Base-by-base conservation (phyloP, 2,888 invertebrate species). In the Agrochola lota region DNA sequence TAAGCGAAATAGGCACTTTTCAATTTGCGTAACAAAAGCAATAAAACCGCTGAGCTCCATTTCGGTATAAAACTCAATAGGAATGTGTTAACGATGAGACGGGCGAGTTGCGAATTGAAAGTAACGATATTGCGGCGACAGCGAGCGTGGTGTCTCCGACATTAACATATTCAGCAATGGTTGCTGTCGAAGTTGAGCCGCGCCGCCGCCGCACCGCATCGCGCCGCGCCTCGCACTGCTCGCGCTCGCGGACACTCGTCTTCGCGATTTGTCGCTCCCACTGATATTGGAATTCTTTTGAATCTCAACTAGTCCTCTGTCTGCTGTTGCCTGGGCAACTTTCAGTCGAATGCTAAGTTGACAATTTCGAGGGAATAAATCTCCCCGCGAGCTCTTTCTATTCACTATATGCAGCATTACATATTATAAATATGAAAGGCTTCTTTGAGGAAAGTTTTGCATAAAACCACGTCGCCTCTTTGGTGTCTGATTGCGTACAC, bases 211-310 rank as follows among this genome's bases (percentile, higher is more conserved):
- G 62, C 77, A 72, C 70, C 78, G 30, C 78, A 59, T 80, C 78
- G 49, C 84, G 60, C 78, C 73, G 83, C 87, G 76, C 80, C 81
- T 80, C 74, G 0, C 26, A n/a, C 60, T 59, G 62, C 77, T 74
- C 73, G 85, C 81, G 78, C 80, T 85, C 88, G 85, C 83, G 87
- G 88, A 86, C 89, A 89, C 88, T 87, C 84, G 89, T 90, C 90
- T 91, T 90, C 89, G 87, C 92, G 91, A 91, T 87, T 90, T 89
- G 87, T 90, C 85, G 91, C 89, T 89, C 88, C 88, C 91, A 84
- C 91, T 91, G 93, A 94, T 96, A 96, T 96, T 96, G 94, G 94
- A 96, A 96, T 96, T 95, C 95, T 96, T 96, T 94, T 93, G 94
- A 95, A 95, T 95, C 92, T 94, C 92, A 92, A 95, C 94, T 94